Percentiles rank a stretch among this genome's conserved stretches.
Evolutionary conservation across 2,888 invertebrate species (phyloP).

Genomic region (Caenorhabditis drosophilae): DNA sequence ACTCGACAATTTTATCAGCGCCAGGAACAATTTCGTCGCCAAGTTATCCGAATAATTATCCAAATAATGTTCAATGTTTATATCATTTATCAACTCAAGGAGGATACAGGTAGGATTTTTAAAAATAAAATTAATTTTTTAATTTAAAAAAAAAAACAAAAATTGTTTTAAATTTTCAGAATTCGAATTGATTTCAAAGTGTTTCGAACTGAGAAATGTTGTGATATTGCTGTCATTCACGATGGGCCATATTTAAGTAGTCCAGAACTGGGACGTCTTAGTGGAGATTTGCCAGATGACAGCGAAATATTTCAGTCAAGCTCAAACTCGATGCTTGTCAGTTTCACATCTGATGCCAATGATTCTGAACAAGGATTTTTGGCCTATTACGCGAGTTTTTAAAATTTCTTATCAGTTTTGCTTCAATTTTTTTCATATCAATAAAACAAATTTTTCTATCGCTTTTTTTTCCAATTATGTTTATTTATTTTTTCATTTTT

Average conservation of each 20-base stretch:
- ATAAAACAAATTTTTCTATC: background rate
- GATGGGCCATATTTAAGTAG: slow-evolving; percentile 23
- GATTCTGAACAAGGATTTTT: slow-evolving; percentile 9
- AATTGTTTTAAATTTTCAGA: slow-evolving; percentile 5
- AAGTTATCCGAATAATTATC: slow-evolving; percentile 29
- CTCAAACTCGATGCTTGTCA: slow-evolving; percentile 25
- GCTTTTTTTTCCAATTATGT: background rate
- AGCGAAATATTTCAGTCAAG: slow-evolving; percentile 10
- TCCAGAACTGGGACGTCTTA: slow-evolving; percentile 22
- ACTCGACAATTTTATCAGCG: slow-evolving; percentile 14
- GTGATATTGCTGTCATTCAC: slow-evolving; percentile 26
- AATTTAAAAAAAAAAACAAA: no score
- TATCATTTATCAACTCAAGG: slow-evolving; percentile 23
- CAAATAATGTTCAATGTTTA: slow-evolving; percentile 26
- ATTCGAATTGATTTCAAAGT: slow-evolving; percentile 16
- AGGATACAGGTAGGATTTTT: slow-evolving; percentile 10
- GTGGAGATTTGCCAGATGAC: slow-evolving; percentile 17
- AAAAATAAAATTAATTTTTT: no score
- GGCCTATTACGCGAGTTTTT: background rate
- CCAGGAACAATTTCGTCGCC: slow-evolving; percentile 33
- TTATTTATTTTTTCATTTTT: background rate
- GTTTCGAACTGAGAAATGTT: slow-evolving; percentile 31
- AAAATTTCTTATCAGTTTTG: background rate
- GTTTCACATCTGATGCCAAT: slow-evolving; percentile 27
- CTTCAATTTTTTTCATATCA: background rate